Evolutionary conservation across 2,888 invertebrate species (phyloP).

Genomic region (Drosophila neotestacea): DNA sequence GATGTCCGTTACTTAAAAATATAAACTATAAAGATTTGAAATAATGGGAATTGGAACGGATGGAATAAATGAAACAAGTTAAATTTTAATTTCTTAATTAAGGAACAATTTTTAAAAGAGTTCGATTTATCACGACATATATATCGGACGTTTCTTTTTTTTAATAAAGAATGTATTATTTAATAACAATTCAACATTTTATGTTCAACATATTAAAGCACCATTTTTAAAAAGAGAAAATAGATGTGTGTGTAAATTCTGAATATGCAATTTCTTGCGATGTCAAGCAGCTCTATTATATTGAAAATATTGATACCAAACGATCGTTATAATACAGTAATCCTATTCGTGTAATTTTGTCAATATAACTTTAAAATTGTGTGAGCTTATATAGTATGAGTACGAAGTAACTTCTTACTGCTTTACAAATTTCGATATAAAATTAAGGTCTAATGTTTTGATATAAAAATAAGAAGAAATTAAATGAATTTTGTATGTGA

Average conservation of each 20-base stretch:
- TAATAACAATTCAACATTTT: background rate
- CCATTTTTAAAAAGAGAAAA: conserved; percentile 2
- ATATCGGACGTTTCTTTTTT: background rate
- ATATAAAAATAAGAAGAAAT: background rate
- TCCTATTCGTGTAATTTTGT: background rate
- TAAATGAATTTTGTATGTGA: conserved; percentile 21
- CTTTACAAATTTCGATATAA: background rate
- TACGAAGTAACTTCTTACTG: background rate
- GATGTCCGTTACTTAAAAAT: background rate
- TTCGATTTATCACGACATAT: background rate
- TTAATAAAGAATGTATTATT: background rate
- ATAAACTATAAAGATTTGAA: background rate
- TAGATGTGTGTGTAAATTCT: background rate
- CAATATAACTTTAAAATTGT: background rate
- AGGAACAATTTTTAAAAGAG: background rate
- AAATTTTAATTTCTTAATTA: background rate
- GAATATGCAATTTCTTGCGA: too few relatives aligned
- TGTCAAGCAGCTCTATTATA: too few relatives aligned
- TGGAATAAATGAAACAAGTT: background rate
- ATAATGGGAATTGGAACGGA: background rate
- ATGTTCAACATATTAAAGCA: conserved; percentile 6
- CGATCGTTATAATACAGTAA: too few relatives aligned
- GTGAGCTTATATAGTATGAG: background rate
- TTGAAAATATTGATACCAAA: too few relatives aligned
- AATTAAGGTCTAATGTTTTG: background rate